Conservation (phyloP, 2,113 vertebrate genomes). For the Ploceus nigricollis region DNA sequence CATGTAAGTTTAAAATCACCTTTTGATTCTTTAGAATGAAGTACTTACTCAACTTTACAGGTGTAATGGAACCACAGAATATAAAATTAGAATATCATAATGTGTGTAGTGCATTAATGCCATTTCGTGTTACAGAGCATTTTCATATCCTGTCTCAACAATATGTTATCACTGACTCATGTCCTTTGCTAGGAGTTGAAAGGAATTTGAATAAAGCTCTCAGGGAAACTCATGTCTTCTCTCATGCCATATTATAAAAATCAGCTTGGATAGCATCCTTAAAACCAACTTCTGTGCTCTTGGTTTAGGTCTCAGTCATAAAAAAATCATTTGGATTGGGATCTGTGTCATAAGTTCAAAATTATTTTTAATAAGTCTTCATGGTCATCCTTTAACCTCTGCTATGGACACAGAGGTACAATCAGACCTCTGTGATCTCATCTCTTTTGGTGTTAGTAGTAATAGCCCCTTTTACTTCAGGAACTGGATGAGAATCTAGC, state of each 20-base stretch:
- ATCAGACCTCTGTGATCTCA: neutral
- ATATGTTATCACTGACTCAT: neutral
- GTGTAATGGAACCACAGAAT: neutral
- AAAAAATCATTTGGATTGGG: neutral
- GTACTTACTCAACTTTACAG: neutral
- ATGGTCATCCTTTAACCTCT: neutral
- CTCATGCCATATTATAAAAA: neutral
- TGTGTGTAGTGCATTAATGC: neutral
- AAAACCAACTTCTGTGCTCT: neutral
- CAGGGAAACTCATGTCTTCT: neutral
- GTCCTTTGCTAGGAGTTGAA: neutral
- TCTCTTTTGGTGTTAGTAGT: neutral
- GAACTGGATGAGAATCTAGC: neutral
- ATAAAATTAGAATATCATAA: neutral
- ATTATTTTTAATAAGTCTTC: neutral
- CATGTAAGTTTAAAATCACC: conserved; percentile 80
- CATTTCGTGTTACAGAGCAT: neutral
- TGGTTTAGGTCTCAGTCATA: neutral
- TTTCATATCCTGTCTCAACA: neutral
- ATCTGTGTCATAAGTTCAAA: neutral
- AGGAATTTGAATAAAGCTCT: neutral
- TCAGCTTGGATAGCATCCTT: neutral
- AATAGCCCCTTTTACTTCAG: neutral
- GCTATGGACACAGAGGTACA: neutral
- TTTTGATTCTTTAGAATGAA: neutral